Conservation (phyloP, 2,113 vertebrate species). For the Pomatorhinus ruficollis region DNA sequence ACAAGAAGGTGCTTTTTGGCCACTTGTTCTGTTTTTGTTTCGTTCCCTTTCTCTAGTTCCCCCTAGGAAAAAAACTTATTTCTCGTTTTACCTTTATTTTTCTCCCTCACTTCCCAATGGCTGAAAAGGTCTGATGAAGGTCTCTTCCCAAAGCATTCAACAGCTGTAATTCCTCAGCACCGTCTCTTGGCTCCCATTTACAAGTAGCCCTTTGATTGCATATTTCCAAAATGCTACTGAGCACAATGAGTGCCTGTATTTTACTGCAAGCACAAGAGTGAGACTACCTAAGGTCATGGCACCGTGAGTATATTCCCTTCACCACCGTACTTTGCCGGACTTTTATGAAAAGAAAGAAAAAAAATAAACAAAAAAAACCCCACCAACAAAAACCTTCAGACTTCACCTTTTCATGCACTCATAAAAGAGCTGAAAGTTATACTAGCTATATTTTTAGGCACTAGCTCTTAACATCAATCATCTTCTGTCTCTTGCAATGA, state of each 20-base stretch:
- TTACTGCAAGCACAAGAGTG: neutral
- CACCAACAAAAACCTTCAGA: neutral
- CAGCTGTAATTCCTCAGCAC: neutral
- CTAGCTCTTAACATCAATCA: neutral
- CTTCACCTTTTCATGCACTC: neutral
- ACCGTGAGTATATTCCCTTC: neutral
- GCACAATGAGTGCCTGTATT: neutral
- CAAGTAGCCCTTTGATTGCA: neutral
- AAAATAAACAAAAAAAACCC: neutral
- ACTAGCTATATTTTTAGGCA: neutral
- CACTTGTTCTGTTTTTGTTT: neutral
- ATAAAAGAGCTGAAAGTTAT: neutral
- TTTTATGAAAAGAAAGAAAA: neutral
- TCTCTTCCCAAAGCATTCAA: neutral
- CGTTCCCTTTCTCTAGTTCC: neutral
- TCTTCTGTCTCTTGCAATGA: neutral
- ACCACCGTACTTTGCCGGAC: neutral
- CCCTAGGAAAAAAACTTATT: neutral
- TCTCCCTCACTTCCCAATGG: neutral
- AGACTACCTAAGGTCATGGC: neutral
- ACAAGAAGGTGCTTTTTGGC: neutral
- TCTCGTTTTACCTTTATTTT: neutral
- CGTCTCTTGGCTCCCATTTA: neutral
- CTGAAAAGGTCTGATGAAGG: neutral
- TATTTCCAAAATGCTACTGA: neutral